Percentiles rank a stretch among this genome's conserved stretches.
These are phyloP conservation scores for Magallana ariakensis DNA, from an alignment of 1,140 invertebrate species.

Conservation along the genomic window DNA sequence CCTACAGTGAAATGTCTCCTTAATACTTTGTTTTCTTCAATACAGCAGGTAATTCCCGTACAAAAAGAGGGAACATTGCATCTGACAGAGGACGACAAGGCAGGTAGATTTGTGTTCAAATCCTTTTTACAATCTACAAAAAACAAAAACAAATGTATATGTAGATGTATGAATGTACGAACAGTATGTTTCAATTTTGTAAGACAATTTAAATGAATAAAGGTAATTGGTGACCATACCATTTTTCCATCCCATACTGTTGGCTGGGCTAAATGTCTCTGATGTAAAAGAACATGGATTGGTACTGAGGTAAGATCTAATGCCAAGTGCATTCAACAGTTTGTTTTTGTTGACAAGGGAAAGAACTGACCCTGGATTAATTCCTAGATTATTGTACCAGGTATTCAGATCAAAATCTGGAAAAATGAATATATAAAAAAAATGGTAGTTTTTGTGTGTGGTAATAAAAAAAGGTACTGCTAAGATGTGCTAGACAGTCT, in stretches of 20 bases:
- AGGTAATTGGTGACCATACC: not conserved
- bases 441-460: not conserved
- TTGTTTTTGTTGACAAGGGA: not conserved
- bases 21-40: not conserved
- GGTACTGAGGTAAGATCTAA: not conserved
- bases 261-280: conserved; percentile 8
- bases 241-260: conserved; percentile 28
- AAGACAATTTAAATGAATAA: no score
- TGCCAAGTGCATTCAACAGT: conserved; percentile 10
- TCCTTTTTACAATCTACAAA: conserved; percentile 36
- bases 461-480: not conserved
- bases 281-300: conserved; percentile 17
- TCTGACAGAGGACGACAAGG: not conserved
- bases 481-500: no score
- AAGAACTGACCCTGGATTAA: conserved; percentile 20
- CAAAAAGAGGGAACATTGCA: conserved; percentile 27
- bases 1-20: not conserved
- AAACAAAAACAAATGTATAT: not conserved
- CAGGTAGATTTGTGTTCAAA: not conserved
- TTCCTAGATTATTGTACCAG: conserved; percentile 2
- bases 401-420: not conserved
- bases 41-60: conserved; percentile 39
- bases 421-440: not conserved
- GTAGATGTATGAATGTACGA: no score
- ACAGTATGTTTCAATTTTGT: no score